phyloP scores from a whole-genome alignment of 2,113 vertebrate species.

The Festucalex cinctus region DNA sequence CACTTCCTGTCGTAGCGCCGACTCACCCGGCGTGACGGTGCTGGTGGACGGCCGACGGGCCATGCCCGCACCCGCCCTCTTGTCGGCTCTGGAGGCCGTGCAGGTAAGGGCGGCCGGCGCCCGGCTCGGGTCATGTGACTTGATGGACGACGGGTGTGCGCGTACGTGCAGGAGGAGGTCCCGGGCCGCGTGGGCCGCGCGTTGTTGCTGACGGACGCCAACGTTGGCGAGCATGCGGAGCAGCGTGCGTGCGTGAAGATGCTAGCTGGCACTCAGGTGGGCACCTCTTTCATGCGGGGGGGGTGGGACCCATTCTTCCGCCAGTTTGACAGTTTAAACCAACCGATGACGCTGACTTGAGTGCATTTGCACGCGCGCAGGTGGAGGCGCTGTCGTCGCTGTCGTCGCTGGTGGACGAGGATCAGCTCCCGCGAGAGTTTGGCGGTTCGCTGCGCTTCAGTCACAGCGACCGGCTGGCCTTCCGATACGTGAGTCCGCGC shows the following conservation, averaged over 20 bases:
- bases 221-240: conserved; percentile 69
- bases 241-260: conserved; percentile 78
- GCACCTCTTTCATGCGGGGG: background rate
- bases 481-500: conserved; percentile 80
- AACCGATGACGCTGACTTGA: too few relatives aligned
- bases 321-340: too few relatives aligned
- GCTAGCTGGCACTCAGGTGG: too few relatives aligned
- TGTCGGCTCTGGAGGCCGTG: conserved; percentile 69
- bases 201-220: conserved; percentile 76
- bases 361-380: conserved; percentile 62
- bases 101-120: conserved; percentile 51
- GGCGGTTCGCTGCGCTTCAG: conserved; percentile 84
- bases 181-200: conserved; percentile 78
- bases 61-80: conserved; percentile 71
- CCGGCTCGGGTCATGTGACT: background rate
- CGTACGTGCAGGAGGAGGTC: conserved; percentile 55
- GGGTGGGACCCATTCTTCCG: too few relatives aligned
- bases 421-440: conserved; percentile 78
- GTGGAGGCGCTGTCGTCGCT: conserved; percentile 79
- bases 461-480: conserved; percentile 84
- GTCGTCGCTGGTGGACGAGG: conserved; percentile 78
- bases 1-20: conserved; percentile 63
- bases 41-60: conserved; percentile 80
- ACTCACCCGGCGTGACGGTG: conserved; percentile 73
- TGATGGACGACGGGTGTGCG: background rate